Evolutionary conservation across 2,113 vertebrate genomes (phyloP), one percentile per base, ranked within the genome.

Genomic region (Ceyx cyanopectus): DNA sequence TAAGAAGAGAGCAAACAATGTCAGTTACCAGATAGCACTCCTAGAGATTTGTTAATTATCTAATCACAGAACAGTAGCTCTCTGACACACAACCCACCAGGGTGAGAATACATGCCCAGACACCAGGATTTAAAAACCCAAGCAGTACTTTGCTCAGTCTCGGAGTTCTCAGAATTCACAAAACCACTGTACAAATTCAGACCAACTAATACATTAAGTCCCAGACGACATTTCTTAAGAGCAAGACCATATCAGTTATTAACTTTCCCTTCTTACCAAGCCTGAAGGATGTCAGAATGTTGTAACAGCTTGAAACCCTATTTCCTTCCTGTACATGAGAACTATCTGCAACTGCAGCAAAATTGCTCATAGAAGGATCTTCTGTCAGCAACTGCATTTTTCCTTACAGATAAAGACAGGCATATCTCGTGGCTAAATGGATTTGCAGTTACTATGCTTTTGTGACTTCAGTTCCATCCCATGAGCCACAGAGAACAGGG

Each of bases 401-500:
- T 51, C 23, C 65, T 60, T 13, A 7, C 20, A 37, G 51, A 30
- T 29, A n/a, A 60, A n/a, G 20, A 48, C 2, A 29, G 16, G 46
- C 30, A 3, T 34, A 48, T 54, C 51, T 69, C 11, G 50, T 34
- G 24, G 21, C 37, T 62, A 30, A 22, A 30, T 2, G 9, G 50
- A 34, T 80, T 26, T 51, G 45, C 69, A 27, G 41, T 62, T 43
- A 5, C 24, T 43, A 37, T 7, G 19, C 26, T 27, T 37, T n/a
- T 40, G 3, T 14, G 9, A 17, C 20, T 40, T 32, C 8, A 23
- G 12, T 30, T 41, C 30, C 48, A 12, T 6, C 46, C 5, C 6
- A 6, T 0, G 1, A 76, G 27, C 32, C 41, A 40, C 27, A 10
- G 6, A 24, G 50, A 1, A 12, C 11, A 7, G 0, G 8, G 40